Percentiles rank a stretch among this genome's conserved stretches.
phyloP scores from a whole-genome alignment of 2,888 invertebrate species.

The Thumatha senex region DNA sequence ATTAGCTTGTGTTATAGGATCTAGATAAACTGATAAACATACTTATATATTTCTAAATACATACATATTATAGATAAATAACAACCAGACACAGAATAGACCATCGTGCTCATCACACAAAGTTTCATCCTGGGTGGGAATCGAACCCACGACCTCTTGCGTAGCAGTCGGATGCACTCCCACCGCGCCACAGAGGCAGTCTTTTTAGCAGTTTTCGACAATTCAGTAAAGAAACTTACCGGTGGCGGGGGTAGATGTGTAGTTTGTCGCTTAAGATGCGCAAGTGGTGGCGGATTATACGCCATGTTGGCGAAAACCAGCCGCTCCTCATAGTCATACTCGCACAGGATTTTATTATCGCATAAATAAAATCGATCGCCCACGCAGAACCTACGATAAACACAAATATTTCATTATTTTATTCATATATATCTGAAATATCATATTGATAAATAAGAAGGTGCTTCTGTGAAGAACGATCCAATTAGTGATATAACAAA shows the following conservation, averaged over 20 bases:
- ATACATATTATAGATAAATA: no score
- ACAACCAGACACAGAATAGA: no score
- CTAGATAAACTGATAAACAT: no score
- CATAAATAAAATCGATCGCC: slow-evolving; percentile 98
- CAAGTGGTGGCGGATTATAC: slow-evolving; percentile 92
- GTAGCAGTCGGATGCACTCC: no score
- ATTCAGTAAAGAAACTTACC: slow-evolving; percentile 65
- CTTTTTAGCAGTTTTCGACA: no score
- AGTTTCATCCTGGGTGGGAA: no score
- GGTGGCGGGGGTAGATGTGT: slow-evolving; percentile 84
- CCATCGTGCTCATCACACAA: no score
- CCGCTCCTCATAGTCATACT: slow-evolving; percentile 98
- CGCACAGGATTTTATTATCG: slow-evolving; percentile 98
- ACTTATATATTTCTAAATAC: no score
- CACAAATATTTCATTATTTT: neutral
- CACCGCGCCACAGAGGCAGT: no score
- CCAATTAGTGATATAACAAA: slow-evolving; percentile 26
- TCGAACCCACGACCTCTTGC: no score
- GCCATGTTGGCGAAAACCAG: slow-evolving; percentile 98
- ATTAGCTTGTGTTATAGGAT: no score
- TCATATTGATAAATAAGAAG: slow-evolving; percentile 11
- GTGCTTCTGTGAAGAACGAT: slow-evolving; percentile 11
- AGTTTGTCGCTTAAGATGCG: slow-evolving; percentile 90
- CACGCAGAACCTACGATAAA: slow-evolving; percentile 93
- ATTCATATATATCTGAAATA: no score